A percentile compares a stretch with the other conserved stretches of the same genome.
phyloP scores from a whole-genome alignment of 1,140 invertebrate species.

The Bombus affinis region DNA sequence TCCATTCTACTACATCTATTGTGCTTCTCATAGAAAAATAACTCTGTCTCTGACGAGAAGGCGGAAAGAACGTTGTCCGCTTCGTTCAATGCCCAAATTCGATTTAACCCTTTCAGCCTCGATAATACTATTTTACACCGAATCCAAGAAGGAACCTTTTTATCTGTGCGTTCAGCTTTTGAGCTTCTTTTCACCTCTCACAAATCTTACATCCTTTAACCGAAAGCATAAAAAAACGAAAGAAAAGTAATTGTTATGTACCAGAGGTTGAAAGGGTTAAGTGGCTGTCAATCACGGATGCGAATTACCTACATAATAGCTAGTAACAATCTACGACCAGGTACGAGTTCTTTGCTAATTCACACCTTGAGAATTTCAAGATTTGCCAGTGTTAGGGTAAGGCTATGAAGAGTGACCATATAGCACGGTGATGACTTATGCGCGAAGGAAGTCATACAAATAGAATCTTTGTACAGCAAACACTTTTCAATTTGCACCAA shows the following conservation, averaged over 20 bases:
- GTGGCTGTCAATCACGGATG: background rate
- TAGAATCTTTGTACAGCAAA: background rate
- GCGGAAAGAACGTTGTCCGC: constrained; percentile 40
- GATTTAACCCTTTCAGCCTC: constrained; percentile 25
- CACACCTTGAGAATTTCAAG: constrained; percentile 12
- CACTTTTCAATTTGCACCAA: background rate
- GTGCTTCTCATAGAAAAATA: constrained; percentile 56
- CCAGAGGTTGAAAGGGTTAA: constrained; percentile 15
- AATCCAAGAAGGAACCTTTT: background rate
- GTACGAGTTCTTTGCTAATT: constrained; percentile 44
- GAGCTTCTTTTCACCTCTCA: background rate
- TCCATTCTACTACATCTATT: constrained; percentile 32
- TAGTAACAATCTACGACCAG: constrained; percentile 56
- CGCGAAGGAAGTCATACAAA: background rate
- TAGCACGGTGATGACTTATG: background rate
- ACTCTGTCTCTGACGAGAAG: constrained; percentile 46
- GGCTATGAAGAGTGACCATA: background rate
- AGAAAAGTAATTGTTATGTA: background rate
- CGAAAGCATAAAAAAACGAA: background rate
- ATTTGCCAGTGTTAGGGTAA: background rate
- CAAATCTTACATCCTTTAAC: background rate
- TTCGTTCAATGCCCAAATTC: constrained; percentile 25
- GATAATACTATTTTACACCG: background rate
- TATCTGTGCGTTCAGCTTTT: background rate
- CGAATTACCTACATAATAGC: constrained; percentile 35